A percentile compares a stretch with the other conserved stretches of the same genome.
phyloP scores from a whole-genome alignment of 2,888 invertebrate genomes.

The Hemicrepidius hirtus region DNA sequence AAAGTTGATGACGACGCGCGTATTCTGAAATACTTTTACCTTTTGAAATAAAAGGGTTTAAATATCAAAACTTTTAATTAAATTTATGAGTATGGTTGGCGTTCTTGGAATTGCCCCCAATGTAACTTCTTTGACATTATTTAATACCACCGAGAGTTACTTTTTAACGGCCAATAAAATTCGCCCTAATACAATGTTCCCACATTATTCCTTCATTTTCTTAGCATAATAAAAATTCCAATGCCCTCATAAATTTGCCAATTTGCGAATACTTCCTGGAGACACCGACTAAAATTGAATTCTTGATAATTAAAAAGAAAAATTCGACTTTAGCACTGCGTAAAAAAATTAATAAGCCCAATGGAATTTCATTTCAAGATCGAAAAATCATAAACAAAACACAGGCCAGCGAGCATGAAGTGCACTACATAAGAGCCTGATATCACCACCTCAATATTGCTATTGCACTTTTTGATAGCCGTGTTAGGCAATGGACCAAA shows the following conservation, averaged over 20 bases:
- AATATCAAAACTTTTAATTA: constrained; percentile 25
- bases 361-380: constrained; percentile 32
- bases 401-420: constrained; percentile 55
- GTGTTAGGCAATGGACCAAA: constrained; percentile 60
- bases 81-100: constrained; percentile 17
- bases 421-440: constrained; percentile 54
- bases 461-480: constrained; percentile 62
- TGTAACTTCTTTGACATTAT: constrained; percentile 26
- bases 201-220: constrained; percentile 24
- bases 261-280: constrained; percentile 4
- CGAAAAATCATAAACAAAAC: constrained; percentile 53
- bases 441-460: constrained; percentile 58
- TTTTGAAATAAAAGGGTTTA: constrained; percentile 26
- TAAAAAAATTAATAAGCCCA: background rate
- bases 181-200: constrained; percentile 7
- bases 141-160: constrained; percentile 16
- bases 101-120: constrained; percentile 13
- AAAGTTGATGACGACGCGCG: background rate
- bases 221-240: constrained; percentile 3
- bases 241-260: constrained; percentile 18
- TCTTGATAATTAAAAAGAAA: too few relatives aligned
- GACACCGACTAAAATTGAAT: constrained; percentile 1
- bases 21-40: constrained; percentile 12
- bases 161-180: constrained; percentile 28
- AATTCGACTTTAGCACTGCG: background rate